Evolutionary conservation across 37 sponge, comb jelly and placozoan species (phyloP).

Genomic region (Diacarnus erythraeanus): DNA sequence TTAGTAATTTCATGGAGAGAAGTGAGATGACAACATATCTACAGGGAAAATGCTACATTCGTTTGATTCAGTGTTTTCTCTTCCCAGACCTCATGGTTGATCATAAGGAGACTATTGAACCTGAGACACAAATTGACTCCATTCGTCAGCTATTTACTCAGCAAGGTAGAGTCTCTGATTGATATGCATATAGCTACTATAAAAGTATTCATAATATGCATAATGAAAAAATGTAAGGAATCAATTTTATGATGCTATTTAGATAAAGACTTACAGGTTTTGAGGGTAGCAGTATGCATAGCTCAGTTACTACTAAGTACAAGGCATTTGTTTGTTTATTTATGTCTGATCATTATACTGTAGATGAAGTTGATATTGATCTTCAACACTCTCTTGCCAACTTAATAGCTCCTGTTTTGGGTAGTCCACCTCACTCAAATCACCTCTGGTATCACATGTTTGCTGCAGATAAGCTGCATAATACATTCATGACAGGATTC

Average conservation of each 20-base stretch:
- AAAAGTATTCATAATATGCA: no score
- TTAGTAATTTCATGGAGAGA: constrained; percentile 26
- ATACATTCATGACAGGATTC: constrained; percentile 80
- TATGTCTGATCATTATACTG: neutral
- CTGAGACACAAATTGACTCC: neutral
- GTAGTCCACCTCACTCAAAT: constrained; percentile 55
- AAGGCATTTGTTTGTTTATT: neutral
- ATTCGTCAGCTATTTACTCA: no score
- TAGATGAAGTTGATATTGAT: constrained; percentile 74
- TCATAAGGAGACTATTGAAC: constrained; percentile 29
- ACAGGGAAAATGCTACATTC: constrained; percentile 34
- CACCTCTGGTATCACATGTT: constrained; percentile 81
- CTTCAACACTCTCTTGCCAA: constrained; percentile 73
- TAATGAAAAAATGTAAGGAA: no score
- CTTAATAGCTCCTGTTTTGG: constrained; percentile 71
- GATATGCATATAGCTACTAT: no score
- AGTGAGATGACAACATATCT: constrained; percentile 16
- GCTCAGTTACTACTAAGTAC: no score
- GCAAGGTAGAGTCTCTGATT: no score
- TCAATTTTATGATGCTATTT: no score
- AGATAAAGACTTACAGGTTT: no score
- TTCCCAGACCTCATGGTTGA: constrained; percentile 32
- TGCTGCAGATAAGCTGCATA: constrained; percentile 44
- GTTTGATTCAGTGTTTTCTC: constrained; percentile 63
- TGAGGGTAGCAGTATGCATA: neutral